These are phyloP conservation scores for Saccostrea echinata DNA, from an alignment of 1,140 invertebrate genomes.

Conservation along the genomic window DNA sequence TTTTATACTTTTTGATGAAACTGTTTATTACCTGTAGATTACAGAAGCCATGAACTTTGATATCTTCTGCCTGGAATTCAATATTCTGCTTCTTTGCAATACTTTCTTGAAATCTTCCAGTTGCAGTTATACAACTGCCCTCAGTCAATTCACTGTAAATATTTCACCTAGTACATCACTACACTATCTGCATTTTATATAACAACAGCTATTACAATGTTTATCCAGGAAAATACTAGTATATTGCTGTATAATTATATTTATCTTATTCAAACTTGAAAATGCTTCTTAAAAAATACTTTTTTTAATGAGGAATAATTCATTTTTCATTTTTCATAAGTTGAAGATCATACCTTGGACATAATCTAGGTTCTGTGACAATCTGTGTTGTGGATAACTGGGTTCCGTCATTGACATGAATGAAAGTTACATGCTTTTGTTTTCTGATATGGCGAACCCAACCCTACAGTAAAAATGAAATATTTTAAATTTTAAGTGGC, in stretches of 20 bases:
- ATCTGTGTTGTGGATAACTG: slow-evolving; percentile 87
- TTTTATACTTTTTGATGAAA: too few relatives aligned
- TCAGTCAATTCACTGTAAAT: slow-evolving; percentile 81
- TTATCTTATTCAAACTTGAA: too few relatives aligned
- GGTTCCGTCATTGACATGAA: slow-evolving; percentile 93
- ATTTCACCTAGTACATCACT: neutral
- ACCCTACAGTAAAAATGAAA: slow-evolving; percentile 84
- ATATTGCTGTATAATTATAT: too few relatives aligned
- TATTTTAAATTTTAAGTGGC: neutral
- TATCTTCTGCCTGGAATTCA: slow-evolving; percentile 86
- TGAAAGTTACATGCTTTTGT: slow-evolving; percentile 89
- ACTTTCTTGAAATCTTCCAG: slow-evolving; percentile 85
- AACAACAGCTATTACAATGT: too few relatives aligned
- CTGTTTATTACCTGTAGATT: slow-evolving; percentile 59
- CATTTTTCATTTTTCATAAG: too few relatives aligned
- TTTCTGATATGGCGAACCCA: slow-evolving; percentile 91
- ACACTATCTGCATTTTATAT: too few relatives aligned
- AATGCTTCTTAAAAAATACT: too few relatives aligned
- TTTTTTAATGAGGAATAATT: too few relatives aligned
- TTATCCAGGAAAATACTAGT: too few relatives aligned
- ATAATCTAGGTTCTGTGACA: slow-evolving; percentile 75
- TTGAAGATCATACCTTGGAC: neutral
- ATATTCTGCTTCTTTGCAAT: slow-evolving; percentile 82
- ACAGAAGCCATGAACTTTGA: slow-evolving; percentile 86
- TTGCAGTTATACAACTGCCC: slow-evolving; percentile 85